Percentiles rank a stretch among this genome's conserved stretches.
These are phyloP conservation scores for Lacerta viridis DNA, from an alignment of 2,797 vertebrate genomes.

Conservation along the genomic window DNA sequence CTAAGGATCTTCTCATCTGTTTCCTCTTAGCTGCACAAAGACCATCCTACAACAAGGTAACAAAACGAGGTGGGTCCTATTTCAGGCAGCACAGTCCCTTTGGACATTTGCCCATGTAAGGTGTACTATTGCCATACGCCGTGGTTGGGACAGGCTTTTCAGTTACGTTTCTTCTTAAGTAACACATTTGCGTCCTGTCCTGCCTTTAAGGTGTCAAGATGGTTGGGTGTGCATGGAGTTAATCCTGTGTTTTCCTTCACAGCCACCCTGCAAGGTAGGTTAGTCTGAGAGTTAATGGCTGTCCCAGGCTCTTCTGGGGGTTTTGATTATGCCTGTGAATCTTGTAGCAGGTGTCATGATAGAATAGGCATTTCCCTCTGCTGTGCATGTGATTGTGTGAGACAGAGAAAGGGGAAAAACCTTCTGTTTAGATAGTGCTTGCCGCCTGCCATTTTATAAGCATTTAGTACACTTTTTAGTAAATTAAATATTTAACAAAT, in stretches of 20 bases:
- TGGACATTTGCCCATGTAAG: background rate
- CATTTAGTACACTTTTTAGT: too few relatives aligned
- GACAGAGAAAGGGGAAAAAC: too few relatives aligned
- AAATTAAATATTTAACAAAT: too few relatives aligned
- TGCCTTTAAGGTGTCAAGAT: background rate
- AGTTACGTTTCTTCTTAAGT: background rate
- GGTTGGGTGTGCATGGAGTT: background rate
- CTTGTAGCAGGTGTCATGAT: too few relatives aligned
- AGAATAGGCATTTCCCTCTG: too few relatives aligned
- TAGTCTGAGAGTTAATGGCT: background rate
- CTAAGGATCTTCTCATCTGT: background rate
- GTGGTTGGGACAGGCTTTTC: background rate
- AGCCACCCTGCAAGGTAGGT: background rate
- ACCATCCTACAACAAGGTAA: background rate
- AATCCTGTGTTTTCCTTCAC: background rate
- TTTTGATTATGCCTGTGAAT: too few relatives aligned
- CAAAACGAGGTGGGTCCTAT: background rate
- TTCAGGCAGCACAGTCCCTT: background rate
- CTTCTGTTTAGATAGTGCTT: too few relatives aligned
- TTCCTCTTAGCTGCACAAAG: background rate
- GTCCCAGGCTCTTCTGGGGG: background rate
- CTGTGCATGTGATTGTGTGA: too few relatives aligned
- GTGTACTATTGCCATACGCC: too few relatives aligned
- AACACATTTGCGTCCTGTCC: background rate
- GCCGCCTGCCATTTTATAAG: too few relatives aligned